Base-by-base conservation (phyloP, 2,797 vertebrate species). In the Ctenopoma kingsleyae region DNA sequence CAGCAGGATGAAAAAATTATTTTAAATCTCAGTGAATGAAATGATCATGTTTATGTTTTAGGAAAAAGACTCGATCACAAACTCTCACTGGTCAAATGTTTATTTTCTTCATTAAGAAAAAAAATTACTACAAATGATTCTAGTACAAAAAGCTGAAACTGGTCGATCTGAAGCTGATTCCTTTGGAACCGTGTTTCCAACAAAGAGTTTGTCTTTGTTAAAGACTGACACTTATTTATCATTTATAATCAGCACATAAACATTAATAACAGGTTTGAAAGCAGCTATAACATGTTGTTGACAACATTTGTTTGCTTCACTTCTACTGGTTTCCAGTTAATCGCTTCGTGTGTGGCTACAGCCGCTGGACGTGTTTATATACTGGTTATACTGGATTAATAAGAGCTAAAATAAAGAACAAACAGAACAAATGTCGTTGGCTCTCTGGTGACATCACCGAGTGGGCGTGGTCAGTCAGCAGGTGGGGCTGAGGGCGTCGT, bases 401-500 rank as follows among this genome's bases (percentile, higher is more conserved):
- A 10, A 32, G 32, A 52, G 4, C 9, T 20, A 22, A 20, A 36
- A 16, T n/a, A 43, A 43, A 43, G 17, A 38, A n/a, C 8, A 19
- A 46, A 47, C 44, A 4, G 8, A 17, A 8, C 6, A 43, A 35
- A 53, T 46, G 10, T 15, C 40, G 25, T 47, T 32, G n/a, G 41
- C 41, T 44, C 41, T 16, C 40, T 19, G 22, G 19, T 57, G 62
- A 73, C 43, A 46, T 79, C 59, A 69, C 46, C 55, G 41, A 40
- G 30, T 10, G 57, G 66, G 57, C 1, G 57, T 17, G 57, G 77
- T n/a, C 57, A 0, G 4, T 91, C 83, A 94, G 78, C 90, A 93
- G 11, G 92, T 89, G 0, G 97, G 97, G 20, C 93, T 95, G 47
- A 98, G 94, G 8, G 96, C 96, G 58, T 98, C 97, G 12, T 97